phyloP scores from a whole-genome alignment of 2,888 invertebrate species.

The Agrochola lota region DNA sequence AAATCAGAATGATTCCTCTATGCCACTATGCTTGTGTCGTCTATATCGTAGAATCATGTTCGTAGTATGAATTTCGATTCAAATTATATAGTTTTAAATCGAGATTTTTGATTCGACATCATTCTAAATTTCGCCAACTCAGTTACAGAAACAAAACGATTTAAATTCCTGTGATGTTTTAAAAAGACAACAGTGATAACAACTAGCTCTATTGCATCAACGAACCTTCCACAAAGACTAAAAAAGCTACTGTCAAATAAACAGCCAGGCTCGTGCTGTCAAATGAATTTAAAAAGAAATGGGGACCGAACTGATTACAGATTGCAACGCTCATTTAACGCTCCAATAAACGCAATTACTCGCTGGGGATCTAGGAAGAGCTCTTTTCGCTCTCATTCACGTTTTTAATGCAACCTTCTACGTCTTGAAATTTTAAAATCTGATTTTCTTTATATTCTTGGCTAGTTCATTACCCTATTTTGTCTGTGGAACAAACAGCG shows the following conservation, averaged over 20 bases:
- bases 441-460: constrained; percentile 55
- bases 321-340: constrained; percentile 88
- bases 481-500: constrained; percentile 24
- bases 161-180: not conserved
- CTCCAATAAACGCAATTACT: constrained; percentile 88
- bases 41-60: not conserved
- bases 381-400: constrained; percentile 75
- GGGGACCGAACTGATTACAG: constrained; percentile 82
- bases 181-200: constrained; percentile 2
- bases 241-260: constrained; percentile 69
- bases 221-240: constrained; percentile 53
- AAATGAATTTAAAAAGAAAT: constrained; percentile 72
- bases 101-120: not conserved
- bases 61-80: not conserved
- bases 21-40: not conserved
- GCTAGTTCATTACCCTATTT: constrained; percentile 57
- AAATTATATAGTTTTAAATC: not conserved
- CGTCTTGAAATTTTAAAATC: constrained; percentile 58
- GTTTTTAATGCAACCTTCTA: constrained; percentile 73
- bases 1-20: not conserved
- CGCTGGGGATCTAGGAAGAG: constrained; percentile 76
- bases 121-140: not conserved
- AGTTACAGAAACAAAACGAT: not conserved
- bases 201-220: constrained; percentile 11
- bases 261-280: constrained; percentile 63